phyloP scores from a whole-genome alignment of 1,140 invertebrate species.

The Campodea augens region DNA sequence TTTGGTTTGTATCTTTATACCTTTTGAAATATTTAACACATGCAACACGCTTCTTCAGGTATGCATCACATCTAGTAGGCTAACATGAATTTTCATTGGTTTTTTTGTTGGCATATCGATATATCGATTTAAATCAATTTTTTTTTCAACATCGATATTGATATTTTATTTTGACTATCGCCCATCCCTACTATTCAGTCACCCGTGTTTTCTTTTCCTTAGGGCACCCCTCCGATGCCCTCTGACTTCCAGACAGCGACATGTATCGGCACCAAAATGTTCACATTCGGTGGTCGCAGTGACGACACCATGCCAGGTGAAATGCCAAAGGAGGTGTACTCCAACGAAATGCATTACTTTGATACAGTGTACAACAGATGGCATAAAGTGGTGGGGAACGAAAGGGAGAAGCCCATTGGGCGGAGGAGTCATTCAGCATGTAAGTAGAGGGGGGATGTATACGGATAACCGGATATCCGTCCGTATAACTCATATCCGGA shows the following conservation, averaged over 20 bases:
- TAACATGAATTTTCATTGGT: no score
- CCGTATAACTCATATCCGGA: no score
- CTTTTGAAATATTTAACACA: no score
- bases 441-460: slow-evolving; percentile 27
- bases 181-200: no score
- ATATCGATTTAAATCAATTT: no score
- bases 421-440: slow-evolving; percentile 74
- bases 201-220: slow-evolving; percentile 7
- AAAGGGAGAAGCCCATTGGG: slow-evolving; percentile 39
- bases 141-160: no score
- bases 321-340: slow-evolving; percentile 51
- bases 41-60: no score
- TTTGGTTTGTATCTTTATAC: no score
- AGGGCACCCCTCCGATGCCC: slow-evolving; percentile 40
- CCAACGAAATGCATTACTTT: slow-evolving; percentile 51
- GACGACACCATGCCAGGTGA: slow-evolving; percentile 40
- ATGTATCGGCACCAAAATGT: slow-evolving; percentile 50
- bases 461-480: no score
- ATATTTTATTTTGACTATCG: no score
- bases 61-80: no score
- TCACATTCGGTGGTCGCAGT: slow-evolving; percentile 68
- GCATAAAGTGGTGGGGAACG: slow-evolving; percentile 34
- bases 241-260: slow-evolving; percentile 77
- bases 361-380: slow-evolving; percentile 48
- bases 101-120: no score